Base-by-base conservation (phyloP, 2,888 invertebrate species). In the Clitarchus hookeri region DNA sequence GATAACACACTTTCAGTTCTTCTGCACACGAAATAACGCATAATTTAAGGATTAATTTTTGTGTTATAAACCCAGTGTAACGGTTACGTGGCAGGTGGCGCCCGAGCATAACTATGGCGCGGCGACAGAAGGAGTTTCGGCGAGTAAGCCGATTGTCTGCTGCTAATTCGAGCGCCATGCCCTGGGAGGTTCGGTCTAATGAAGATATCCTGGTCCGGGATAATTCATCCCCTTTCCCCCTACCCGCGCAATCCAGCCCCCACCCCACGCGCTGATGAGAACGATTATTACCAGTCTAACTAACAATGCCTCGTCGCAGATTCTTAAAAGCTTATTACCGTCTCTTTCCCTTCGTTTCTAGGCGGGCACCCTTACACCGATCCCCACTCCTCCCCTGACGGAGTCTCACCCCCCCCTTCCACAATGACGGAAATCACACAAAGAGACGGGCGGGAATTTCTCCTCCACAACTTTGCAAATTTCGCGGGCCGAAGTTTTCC, bases 311-410 rank as follows among this genome's bases (percentile, higher is more conserved):
- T 82, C 44, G 27, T 36, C 82, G 82, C 44, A 86, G 84, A 65
- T 86, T 84, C 86, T 86, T 86, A 86, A 86, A 84, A 84, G 84
- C 86, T 86, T 79, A 86, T 84, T 86, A 86, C 84, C 84, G 25
- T 84, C 54, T 48, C 54, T 48, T 44, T 48, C 53, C 48, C 11
- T 26, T 36, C 36, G 36, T 36, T 36, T 36, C n/a, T 8, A n/a
- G 65, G 48, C 11, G 16, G 84, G 23, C 65, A 48, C 16, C 44
- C 23, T 11, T 48, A 48, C 11, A 48, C 48, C 48, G 48, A 48
- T 48, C 48, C 16, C 36, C 36, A 3, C 36, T 36, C 36, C 36
- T 36, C 36, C 36, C 36, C 36, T 36, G 36, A 36, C 4, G 36
- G 36, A 36, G 36, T 36, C 1, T 3, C 36, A 3, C 36, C 36